Evolutionary conservation across 2,888 invertebrate genomes (phyloP).

Genomic region (Tetragonula carbonaria): DNA sequence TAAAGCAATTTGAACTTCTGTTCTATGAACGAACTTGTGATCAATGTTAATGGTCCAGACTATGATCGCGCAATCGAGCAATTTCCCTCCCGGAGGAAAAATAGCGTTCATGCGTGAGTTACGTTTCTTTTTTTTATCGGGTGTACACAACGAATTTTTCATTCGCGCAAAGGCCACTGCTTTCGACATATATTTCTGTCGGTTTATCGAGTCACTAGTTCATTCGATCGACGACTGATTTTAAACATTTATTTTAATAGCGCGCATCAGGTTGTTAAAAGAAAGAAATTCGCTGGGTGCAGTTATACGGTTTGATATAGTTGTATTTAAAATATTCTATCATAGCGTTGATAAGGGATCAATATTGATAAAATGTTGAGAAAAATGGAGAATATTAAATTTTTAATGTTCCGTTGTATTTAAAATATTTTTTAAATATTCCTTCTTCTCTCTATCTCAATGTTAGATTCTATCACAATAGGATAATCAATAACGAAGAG

Average conservation of each 20-base stretch:
- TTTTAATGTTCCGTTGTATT: too few relatives aligned
- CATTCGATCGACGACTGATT: constrained; percentile 16
- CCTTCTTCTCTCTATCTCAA: too few relatives aligned
- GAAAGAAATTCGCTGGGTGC: neutral
- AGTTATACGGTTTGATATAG: neutral
- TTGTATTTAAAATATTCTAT: neutral
- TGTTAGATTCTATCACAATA: too few relatives aligned
- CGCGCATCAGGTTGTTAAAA: neutral
- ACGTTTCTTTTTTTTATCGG: constrained; percentile 30
- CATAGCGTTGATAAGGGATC: too few relatives aligned
- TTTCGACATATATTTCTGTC: constrained; percentile 21
- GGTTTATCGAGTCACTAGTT: constrained; percentile 32
- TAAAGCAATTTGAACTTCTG: neutral
- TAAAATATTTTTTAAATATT: too few relatives aligned
- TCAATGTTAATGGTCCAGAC: constrained; percentile 2
- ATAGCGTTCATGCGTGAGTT: constrained; percentile 16
- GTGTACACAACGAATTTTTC: constrained; percentile 22
- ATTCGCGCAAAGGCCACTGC: constrained; percentile 1
- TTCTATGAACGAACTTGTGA: constrained; percentile 21
- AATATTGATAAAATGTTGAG: too few relatives aligned
- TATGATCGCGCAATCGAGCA: constrained; percentile 14
- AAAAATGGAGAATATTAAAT: too few relatives aligned
- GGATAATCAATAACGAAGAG: too few relatives aligned
- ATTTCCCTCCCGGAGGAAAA: constrained; percentile 7
- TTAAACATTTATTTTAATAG: constrained; percentile 18